These are phyloP conservation scores for Elgaria multicarinata DNA, from an alignment of 2,113 vertebrate genomes.

Conservation along the genomic window DNA sequence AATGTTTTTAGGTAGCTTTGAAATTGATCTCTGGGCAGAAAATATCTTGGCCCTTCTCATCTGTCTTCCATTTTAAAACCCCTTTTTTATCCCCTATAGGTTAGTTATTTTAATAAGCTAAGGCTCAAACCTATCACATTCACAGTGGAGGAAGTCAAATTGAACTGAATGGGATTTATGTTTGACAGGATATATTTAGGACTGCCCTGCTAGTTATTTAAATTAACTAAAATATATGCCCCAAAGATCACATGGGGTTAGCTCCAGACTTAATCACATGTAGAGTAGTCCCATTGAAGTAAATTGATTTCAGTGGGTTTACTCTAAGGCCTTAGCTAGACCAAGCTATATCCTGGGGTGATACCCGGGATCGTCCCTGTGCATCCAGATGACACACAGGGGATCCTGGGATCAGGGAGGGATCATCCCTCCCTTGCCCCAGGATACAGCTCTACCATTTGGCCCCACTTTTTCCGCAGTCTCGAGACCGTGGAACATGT, in stretches of 20 bases:
- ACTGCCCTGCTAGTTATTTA: not conserved
- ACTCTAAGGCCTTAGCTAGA: no score
- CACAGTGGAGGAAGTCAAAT: no score
- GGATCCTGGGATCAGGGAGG: no score
- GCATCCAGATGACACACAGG: no score
- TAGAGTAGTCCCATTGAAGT: not conserved
- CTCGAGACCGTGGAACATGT: no score
- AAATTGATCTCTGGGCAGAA: not conserved
- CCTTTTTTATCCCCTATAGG: not conserved
- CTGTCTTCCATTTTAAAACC: not conserved
- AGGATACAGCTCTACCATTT: no score
- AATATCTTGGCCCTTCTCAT: not conserved
- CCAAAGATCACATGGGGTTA: not conserved
- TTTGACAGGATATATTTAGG: not conserved
- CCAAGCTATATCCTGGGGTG: no score
- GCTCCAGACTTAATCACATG: not conserved
- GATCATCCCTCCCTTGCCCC: no score
- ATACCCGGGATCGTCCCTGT: no score
- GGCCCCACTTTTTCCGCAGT: no score
- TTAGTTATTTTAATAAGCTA: no score
- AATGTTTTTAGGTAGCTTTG: not conserved
- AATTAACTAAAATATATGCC: not conserved
- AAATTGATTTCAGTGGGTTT: not conserved
- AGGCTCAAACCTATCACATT: no score
- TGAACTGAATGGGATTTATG: not conserved